phyloP scores from a whole-genome alignment of 2,888 invertebrate genomes.

The Rhogogaster chlorosoma region DNA sequence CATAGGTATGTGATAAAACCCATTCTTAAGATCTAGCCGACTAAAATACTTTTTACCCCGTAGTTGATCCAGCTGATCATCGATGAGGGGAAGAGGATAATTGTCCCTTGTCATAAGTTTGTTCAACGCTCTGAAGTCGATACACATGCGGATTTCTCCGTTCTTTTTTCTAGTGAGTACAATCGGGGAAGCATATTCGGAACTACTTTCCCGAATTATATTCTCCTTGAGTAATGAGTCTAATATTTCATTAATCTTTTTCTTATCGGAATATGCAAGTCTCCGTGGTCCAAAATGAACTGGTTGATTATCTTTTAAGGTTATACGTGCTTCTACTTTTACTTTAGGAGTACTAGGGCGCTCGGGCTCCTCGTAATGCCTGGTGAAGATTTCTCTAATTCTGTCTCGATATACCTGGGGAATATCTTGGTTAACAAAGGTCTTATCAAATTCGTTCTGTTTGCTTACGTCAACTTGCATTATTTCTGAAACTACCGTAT shows the following conservation, averaged over 20 bases:
- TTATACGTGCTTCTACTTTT: background rate
- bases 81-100: no score
- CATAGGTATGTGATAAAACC: conserved; percentile 53
- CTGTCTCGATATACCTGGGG: background rate
- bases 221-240: background rate
- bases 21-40: conserved; percentile 59
- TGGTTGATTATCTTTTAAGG: conserved; percentile 53
- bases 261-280: conserved; percentile 51
- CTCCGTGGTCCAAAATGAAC: conserved; percentile 53
- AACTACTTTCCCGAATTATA: background rate
- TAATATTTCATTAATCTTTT: background rate
- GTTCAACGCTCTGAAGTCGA: no score
- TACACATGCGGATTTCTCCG: no score
- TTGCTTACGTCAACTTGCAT: background rate
- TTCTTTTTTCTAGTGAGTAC: no score
- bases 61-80: conserved; percentile 54
- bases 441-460: background rate
- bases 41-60: conserved; percentile 58
- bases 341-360: background rate
- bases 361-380: background rate
- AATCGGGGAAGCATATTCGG: background rate
- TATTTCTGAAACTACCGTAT: conserved; percentile 32
- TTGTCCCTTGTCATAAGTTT: no score
- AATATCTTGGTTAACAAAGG: background rate
- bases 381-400: background rate